Evolutionary conservation across 1,140 invertebrate species (phyloP).

Genomic region (Neodiprion virginianus): DNA sequence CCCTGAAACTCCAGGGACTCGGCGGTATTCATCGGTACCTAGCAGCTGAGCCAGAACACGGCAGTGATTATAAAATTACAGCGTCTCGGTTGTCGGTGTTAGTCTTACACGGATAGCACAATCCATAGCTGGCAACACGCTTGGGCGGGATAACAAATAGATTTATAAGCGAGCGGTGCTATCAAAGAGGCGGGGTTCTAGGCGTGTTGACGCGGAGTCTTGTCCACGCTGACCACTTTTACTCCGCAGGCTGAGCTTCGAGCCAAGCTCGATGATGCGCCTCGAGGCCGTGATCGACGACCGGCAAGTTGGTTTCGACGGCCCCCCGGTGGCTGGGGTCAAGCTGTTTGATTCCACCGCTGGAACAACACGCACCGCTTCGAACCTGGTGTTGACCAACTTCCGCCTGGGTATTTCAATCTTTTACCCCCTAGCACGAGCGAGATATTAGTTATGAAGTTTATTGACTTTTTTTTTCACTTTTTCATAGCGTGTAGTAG

Average conservation of each 20-base stretch:
- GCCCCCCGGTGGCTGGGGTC: not conserved
- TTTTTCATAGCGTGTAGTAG: no score
- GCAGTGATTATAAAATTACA: not conserved
- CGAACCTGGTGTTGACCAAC: not conserved
- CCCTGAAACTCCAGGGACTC: no score
- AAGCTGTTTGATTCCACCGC: not conserved
- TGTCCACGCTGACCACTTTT: conserved; percentile 6
- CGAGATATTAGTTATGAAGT: not conserved
- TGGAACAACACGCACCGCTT: not conserved
- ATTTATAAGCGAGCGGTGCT: conserved; percentile 12
- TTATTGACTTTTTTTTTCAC: not conserved
- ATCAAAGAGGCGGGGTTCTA: conserved; percentile 3
- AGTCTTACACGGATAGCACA: not conserved
- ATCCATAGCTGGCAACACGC: not conserved
- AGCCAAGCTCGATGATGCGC: not conserved
- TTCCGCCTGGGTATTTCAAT: conserved; percentile 1
- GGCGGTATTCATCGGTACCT: no score
- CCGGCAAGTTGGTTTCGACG: conserved; percentile 4
- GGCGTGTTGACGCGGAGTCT: conserved; percentile 13
- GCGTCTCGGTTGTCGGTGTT: not conserved
- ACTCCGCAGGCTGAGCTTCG: not conserved
- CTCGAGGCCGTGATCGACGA: not conserved
- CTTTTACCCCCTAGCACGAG: not conserved
- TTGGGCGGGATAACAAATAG: conserved; percentile 13
- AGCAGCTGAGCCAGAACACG: no score